These are phyloP conservation scores for Scomber colias DNA, from an alignment of 2,113 vertebrate species.

Conservation along the genomic window DNA sequence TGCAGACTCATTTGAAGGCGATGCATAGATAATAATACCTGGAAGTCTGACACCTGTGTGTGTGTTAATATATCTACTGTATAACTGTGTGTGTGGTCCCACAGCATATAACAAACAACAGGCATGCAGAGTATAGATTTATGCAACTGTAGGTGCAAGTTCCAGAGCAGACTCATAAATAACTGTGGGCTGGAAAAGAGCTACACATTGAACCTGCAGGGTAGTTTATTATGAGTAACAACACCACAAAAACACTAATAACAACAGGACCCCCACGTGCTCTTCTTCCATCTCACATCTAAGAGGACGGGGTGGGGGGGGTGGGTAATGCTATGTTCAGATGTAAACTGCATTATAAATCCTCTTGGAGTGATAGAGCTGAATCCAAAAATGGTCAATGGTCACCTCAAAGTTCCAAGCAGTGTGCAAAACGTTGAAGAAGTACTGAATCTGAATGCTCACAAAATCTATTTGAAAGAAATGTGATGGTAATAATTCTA, in stretches of 20 bases:
- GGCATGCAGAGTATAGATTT: too few relatives aligned
- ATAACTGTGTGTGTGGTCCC: slow-evolving; percentile 69
- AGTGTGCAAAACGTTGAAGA: slow-evolving; percentile 3
- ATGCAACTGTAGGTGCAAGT: background rate
- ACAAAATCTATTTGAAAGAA: background rate
- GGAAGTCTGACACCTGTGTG: slow-evolving; percentile 26
- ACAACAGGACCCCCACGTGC: slow-evolving; percentile 26
- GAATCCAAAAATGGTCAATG: slow-evolving; percentile 18
- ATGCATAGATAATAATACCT: slow-evolving; percentile 35
- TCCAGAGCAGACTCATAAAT: slow-evolving; percentile 60
- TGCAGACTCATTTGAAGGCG: slow-evolving; percentile 34
- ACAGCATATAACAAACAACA: background rate
- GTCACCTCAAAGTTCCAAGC: background rate
- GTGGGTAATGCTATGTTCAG: slow-evolving; percentile 3
- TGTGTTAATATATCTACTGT: slow-evolving; percentile 23
- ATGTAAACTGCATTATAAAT: slow-evolving; percentile 20
- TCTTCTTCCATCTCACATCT: slow-evolving; percentile 26
- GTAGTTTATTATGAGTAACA: slow-evolving; percentile 51
- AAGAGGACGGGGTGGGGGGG: slow-evolving; percentile 12
- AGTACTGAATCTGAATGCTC: background rate
- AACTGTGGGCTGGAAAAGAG: slow-evolving; percentile 31
- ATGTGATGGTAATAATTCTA: background rate
- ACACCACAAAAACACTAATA: slow-evolving; percentile 30
- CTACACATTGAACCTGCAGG: slow-evolving; percentile 27
- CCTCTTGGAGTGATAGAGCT: background rate